A percentile compares a stretch with the other conserved stretches of the same genome.
phyloP scores from a whole-genome alignment of 2,113 vertebrate species.

The Leptobrachium ailaonicum region DNA sequence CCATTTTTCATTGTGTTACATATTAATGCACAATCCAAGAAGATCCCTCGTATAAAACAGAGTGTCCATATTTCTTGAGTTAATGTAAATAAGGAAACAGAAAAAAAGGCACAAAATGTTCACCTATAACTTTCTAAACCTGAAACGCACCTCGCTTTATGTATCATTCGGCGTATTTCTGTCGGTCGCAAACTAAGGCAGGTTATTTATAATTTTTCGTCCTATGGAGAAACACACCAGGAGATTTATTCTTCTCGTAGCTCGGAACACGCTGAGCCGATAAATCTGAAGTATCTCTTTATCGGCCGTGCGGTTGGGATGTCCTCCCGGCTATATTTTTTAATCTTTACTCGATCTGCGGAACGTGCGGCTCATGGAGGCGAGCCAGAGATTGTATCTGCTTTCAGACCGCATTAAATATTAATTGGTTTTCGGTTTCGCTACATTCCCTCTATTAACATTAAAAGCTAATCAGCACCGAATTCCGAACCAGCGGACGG shows the following conservation, averaged over 20 bases:
- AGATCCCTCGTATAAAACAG: too few species aligned
- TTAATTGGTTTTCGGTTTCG: background rate
- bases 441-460: too few species aligned
- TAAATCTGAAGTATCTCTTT: background rate
- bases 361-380: background rate
- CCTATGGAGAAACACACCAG: background rate
- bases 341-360: background rate
- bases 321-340: background rate
- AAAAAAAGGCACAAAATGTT: too few species aligned
- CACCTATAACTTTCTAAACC: background rate
- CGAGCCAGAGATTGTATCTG: background rate
- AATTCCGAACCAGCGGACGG: too few species aligned
- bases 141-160: background rate
- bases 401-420: background rate
- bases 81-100: too few species aligned
- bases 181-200: background rate
- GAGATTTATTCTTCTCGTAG: background rate
- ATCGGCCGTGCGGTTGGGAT: background rate
- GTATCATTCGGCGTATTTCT: background rate
- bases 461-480: too few species aligned
- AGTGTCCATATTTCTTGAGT: too few species aligned
- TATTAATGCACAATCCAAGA: too few species aligned
- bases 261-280: background rate
- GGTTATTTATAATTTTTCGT: background rate
- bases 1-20: too few species aligned